Evolutionary conservation across 1,140 invertebrate species (phyloP), one percentile per base, ranked within the genome.

Genomic region (Diabrotica virgifera): DNA sequence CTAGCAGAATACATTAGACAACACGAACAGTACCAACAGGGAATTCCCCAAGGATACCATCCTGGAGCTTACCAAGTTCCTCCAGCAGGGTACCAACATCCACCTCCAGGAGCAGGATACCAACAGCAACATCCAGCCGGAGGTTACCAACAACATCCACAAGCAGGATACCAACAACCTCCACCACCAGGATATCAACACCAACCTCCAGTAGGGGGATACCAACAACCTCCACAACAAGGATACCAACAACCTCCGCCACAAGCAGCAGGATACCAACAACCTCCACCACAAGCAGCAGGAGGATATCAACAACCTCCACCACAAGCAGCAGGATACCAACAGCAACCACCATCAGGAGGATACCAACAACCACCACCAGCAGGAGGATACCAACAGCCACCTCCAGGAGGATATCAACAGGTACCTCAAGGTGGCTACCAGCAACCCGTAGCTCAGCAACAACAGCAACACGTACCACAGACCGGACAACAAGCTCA

Each of bases 1-100:
- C 89, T 89, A 64, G 80, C 85, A 67, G 89, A 90, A 79, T 84
- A 91, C 11, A 81, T 88, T 59, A 80, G 81, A 67, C 71, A 87
- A 71, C 81, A 77, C 71, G 67, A 78, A 62, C 57, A 46, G 2
- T 63, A 69, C 40, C 65, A 65, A 8, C 50, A 36, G 10, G 24
- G 10, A 37, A 35, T 50, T 9, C 65, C 50, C n/a, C 13, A 14
- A 14, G 36, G 13, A 46, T 59, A 59, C 38, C 56, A 59, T 7
- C 36, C n/a, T 6, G 59, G 59, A 13, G 14, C 40, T 5, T 52
- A 51, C 1, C 40, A 57, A 35, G 36, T 52, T 46, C 40, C 40
- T 46, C 40, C 40, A 0, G 59, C 52, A 35, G 11, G 50, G 35
- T 50, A 71, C n/a, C 59, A 52, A 38, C 40, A 46, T 10, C 13